Percentiles rank a stretch among this genome's conserved stretches.
phyloP scores from a whole-genome alignment of 2,797 vertebrate genomes.

The Semotilus atromaculatus region DNA sequence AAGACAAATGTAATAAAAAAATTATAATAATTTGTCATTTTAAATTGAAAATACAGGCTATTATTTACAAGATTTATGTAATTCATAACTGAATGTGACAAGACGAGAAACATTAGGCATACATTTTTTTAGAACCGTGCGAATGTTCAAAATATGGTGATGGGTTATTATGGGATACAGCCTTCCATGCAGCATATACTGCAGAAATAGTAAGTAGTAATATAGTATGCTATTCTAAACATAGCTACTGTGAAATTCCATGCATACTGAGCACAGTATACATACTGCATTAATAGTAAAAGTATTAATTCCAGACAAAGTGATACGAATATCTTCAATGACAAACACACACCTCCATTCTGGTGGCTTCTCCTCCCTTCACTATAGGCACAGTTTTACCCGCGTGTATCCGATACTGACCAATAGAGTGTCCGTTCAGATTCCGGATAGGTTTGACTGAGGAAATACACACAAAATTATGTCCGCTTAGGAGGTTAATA shows the following conservation, averaged over 20 bases:
- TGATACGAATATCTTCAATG: background rate
- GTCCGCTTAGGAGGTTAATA: background rate
- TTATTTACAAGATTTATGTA: background rate
- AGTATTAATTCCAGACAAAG: background rate
- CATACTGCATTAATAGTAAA: background rate
- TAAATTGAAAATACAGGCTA: background rate
- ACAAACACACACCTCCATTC: slow-evolving; percentile 87
- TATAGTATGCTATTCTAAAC: background rate
- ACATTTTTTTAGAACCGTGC: background rate
- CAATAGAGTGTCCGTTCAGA: slow-evolving; percentile 97
- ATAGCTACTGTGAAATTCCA: background rate
- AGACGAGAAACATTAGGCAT: background rate
- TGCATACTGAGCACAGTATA: background rate
- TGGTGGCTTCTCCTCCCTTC: slow-evolving; percentile 97
- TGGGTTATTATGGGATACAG: background rate
- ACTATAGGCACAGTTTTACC: slow-evolving; percentile 99
- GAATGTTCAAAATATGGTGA: background rate
- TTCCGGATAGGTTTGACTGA: slow-evolving; percentile 97
- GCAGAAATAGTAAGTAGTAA: background rate
- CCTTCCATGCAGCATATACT: background rate
- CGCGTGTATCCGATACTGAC: slow-evolving; percentile 96
- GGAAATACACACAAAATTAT: background rate
- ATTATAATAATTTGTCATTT: rapidly evolving
- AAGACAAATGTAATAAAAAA: background rate
- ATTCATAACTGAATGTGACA: background rate